phyloP scores from a whole-genome alignment of 2,797 vertebrate genomes.

The Amblyopsis hoosieri region DNA sequence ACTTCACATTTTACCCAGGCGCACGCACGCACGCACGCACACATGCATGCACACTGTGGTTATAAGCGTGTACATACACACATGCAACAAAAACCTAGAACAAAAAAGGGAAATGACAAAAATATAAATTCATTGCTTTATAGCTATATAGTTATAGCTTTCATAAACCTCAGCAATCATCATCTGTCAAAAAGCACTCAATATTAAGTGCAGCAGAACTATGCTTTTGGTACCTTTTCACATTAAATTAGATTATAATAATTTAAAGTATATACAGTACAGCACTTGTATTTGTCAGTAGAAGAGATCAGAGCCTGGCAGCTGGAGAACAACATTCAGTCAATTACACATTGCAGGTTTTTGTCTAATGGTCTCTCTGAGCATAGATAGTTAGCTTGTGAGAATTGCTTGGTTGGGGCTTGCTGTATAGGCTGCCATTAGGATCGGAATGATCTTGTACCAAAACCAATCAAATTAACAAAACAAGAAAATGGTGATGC shows the following conservation, averaged over 20 bases:
- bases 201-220: slow-evolving; percentile 13
- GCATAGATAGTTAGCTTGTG: slow-evolving; percentile 37
- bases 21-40: slow-evolving; percentile 5
- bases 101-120: slow-evolving; percentile 2
- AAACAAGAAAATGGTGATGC: too few species aligned
- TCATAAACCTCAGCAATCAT: slow-evolving; percentile 29
- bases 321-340: slow-evolving; percentile 41
- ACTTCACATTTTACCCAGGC: slow-evolving; percentile 51
- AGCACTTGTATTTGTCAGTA: slow-evolving; percentile 29
- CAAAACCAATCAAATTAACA: too few species aligned
- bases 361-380: slow-evolving; percentile 18
- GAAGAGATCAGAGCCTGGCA: slow-evolving; percentile 25
- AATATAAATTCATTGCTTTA: too few species aligned
- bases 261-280: slow-evolving; percentile 1
- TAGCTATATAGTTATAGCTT: slow-evolving; percentile 28
- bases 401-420: too few species aligned
- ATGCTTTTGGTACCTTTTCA: slow-evolving; percentile 25
- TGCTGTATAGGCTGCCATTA: too few species aligned
- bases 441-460: too few species aligned
- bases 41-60: slow-evolving; percentile 6
- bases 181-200: slow-evolving; percentile 9
- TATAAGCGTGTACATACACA: slow-evolving; percentile 2
- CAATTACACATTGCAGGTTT: slow-evolving; percentile 33
- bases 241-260: slow-evolving; percentile 24
- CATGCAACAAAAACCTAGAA: slow-evolving; percentile 5